Evolutionary conservation across 2,888 invertebrate genomes (phyloP).

Genomic region (Stenolophus ochropezus): DNA sequence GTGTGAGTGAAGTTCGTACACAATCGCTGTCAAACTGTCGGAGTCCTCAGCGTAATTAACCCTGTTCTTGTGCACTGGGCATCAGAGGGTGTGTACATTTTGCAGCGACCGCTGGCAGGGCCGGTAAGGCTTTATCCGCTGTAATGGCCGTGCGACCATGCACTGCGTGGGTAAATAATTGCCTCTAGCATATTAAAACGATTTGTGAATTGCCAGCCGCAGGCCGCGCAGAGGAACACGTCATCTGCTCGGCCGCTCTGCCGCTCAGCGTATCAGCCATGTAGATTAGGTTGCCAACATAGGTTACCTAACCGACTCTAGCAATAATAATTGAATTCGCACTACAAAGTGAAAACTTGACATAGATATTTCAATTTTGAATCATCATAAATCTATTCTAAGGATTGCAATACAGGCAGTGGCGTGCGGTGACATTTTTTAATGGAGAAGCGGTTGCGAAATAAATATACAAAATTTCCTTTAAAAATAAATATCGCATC

Average conservation of each 20-base stretch:
- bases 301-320: neutral
- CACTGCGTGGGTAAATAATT: slow-evolving; percentile 3
- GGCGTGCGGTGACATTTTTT: too few species aligned
- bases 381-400: too few species aligned
- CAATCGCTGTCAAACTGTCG: neutral
- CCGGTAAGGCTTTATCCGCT: neutral
- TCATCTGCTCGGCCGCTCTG: neutral
- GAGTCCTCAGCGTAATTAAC: neutral
- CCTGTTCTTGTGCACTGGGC: slow-evolving; percentile 2
- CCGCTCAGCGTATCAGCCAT: neutral
- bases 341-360: neutral
- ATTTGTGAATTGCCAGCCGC: slow-evolving; percentile 1
- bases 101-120: neutral
- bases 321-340: neutral
- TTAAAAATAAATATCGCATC: too few species aligned
- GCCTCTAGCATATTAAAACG: slow-evolving; percentile 29
- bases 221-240: neutral
- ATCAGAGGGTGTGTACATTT: neutral
- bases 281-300: neutral
- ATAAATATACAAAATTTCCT: too few species aligned
- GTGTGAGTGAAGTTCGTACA: neutral
- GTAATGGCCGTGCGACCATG: neutral
- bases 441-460: too few species aligned
- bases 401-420: too few species aligned
- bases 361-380: neutral